A percentile compares a stretch with the other conserved stretches of the same genome.
Conservation (phyloP, 2,797 vertebrate species). For the Rhyacichthys aspro region DNA sequence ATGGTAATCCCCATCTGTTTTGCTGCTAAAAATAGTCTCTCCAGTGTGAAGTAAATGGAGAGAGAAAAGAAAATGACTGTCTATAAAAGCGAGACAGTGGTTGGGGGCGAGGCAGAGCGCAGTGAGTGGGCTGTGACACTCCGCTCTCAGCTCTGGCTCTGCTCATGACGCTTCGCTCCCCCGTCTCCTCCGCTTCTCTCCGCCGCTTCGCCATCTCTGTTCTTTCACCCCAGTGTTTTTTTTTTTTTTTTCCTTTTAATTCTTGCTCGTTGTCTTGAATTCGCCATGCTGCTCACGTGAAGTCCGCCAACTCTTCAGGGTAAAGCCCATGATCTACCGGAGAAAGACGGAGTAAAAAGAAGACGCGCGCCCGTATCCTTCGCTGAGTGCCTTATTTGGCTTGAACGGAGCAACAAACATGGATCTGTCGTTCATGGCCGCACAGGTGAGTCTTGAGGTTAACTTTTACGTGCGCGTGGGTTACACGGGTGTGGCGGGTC, state of each 20-base stretch:
- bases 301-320: conserved; percentile 39
- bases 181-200: conserved; percentile 35
- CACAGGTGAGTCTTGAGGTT: conserved; percentile 83
- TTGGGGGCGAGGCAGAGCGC: neutral
- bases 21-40: conserved; percentile 7
- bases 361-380: conserved; percentile 41
- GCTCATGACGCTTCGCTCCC: conserved; percentile 48
- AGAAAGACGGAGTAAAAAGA: conserved; percentile 42
- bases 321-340: conserved; percentile 53
- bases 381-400: conserved; percentile 52
- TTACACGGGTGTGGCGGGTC: conserved; percentile 50
- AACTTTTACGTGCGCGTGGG: conserved; percentile 18
- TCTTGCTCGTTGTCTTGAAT: neutral
- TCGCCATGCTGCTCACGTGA: conserved; percentile 63
- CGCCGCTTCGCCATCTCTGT: neutral
- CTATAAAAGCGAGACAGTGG: neutral
- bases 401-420: conserved; percentile 78
- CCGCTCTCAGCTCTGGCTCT: conserved; percentile 31
- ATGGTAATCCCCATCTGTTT: conserved; percentile 4
- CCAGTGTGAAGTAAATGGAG: neutral
- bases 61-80: neutral
- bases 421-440: conserved; percentile 98
- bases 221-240: conserved; percentile 3
- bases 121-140: conserved; percentile 30
- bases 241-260: neutral